phyloP scores from a whole-genome alignment of 2,797 vertebrate genomes.

The Schizopygopsis malacanthus region DNA sequence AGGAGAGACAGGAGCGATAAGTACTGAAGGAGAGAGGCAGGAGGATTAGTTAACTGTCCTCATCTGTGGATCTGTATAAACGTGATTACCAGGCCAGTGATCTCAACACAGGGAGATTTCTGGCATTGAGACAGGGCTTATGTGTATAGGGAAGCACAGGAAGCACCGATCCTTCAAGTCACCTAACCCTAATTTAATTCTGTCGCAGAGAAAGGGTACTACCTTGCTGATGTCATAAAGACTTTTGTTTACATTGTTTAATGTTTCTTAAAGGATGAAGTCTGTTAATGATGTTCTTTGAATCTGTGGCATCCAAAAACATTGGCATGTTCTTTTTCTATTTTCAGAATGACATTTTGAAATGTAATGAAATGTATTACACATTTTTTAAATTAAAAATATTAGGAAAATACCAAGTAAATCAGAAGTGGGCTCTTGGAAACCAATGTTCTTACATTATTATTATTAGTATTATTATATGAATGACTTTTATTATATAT shows the following conservation, averaged over 20 bases:
- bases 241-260: not conserved
- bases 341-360: not conserved
- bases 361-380: not conserved
- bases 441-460: not conserved
- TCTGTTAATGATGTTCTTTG: not conserved
- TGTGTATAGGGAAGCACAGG: constrained; percentile 23
- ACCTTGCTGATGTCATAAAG: constrained; percentile 24
- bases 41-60: constrained; percentile 61
- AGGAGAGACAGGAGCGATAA: constrained; percentile 27
- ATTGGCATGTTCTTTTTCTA: not conserved
- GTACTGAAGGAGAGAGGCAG: constrained; percentile 39
- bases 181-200: constrained; percentile 29
- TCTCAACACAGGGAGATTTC: constrained; percentile 52
- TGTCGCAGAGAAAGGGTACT: constrained; percentile 5
- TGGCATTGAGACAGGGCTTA: constrained; percentile 50
- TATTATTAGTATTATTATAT: not conserved
- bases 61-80: constrained; percentile 57
- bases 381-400: fast-evolving
- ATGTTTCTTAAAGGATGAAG: not conserved
- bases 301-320: not conserved
- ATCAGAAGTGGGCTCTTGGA: not conserved
- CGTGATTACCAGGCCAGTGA: constrained; percentile 59
- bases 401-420: not conserved
- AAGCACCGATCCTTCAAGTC: constrained; percentile 38
- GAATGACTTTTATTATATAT: not conserved